A percentile compares a stretch with the other conserved stretches of the same genome.
Conservation (phyloP, 2,113 vertebrate species). For the Nanorana parkeri region DNA sequence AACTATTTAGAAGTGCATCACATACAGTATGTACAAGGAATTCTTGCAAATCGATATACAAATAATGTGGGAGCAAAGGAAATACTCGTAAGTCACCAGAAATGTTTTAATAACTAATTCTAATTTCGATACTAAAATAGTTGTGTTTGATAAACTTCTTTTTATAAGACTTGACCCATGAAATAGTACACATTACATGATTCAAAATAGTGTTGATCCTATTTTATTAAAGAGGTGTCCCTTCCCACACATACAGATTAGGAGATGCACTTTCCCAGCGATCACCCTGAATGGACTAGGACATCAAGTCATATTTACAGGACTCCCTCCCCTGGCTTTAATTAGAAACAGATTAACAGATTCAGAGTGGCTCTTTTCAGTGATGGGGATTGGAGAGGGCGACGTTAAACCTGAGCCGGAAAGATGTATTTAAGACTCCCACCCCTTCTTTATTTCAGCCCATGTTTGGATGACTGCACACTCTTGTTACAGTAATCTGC, state of each 20-base stretch:
- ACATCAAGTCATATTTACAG: conserved; percentile 49
- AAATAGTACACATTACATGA: neutral
- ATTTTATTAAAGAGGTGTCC: neutral
- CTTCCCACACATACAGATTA: conserved; percentile 19
- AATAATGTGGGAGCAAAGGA: no score
- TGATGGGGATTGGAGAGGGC: conserved; percentile 21
- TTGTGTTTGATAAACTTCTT: no score
- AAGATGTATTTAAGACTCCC: conserved; percentile 55
- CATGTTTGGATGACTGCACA: conserved; percentile 69
- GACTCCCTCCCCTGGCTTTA: conserved; percentile 61
- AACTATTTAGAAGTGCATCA: no score
- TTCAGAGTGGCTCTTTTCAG: conserved; percentile 5
- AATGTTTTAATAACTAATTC: no score
- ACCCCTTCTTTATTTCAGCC: conserved; percentile 62
- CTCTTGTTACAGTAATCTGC: conserved; percentile 70
- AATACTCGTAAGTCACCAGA: no score
- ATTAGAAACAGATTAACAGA: conserved; percentile 69
- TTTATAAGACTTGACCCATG: neutral
- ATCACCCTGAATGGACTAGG: conserved; percentile 29
- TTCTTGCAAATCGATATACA: no score
- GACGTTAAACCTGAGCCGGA: conserved; percentile 34
- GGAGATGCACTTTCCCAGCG: conserved; percentile 41
- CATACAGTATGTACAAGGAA: no score
- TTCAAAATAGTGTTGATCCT: conserved; percentile 1
- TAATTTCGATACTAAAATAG: no score